Percentiles rank a stretch among this genome's conserved stretches.
phyloP scores from a whole-genome alignment of 1,140 invertebrate species.

The Papilio aristodemus region DNA sequence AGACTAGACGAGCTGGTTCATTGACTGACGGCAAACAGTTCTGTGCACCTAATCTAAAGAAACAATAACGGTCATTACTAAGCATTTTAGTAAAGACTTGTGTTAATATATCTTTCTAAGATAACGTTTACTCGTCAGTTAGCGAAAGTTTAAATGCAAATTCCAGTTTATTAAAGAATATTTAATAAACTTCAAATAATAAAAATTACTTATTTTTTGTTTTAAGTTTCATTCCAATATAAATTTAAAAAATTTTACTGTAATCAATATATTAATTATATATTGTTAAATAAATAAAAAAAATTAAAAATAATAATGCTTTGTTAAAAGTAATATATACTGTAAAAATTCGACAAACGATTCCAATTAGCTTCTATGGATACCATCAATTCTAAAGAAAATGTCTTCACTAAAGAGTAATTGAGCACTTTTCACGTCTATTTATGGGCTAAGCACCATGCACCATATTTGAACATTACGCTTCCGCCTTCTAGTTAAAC shows the following conservation, averaged over 20 bases:
- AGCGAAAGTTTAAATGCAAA: background rate
- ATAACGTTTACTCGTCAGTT: background rate
- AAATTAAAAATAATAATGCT: too few relatives aligned
- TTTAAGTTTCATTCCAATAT: too few relatives aligned
- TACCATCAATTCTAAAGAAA: slow-evolving; percentile 16
- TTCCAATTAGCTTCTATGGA: background rate
- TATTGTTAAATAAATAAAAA: too few relatives aligned
- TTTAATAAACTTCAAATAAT: too few relatives aligned
- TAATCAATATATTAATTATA: too few relatives aligned
- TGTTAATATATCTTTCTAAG: background rate
- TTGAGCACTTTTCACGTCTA: slow-evolving; percentile 4
- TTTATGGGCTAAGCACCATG: slow-evolving; percentile 17
- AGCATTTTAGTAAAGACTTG: slow-evolving; percentile 4
- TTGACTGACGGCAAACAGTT: slow-evolving; percentile 24
- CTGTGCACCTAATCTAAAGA: slow-evolving; percentile 20
- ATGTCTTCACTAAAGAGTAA: slow-evolving; percentile 8
- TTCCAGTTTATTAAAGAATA: too few relatives aligned
- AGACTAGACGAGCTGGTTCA: slow-evolving; percentile 24
- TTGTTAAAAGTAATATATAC: too few relatives aligned
- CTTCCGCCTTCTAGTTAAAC: background rate
- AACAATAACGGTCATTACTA: slow-evolving; percentile 16
- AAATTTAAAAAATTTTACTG: too few relatives aligned
- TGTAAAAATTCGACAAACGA: background rate
- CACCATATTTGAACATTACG: background rate
- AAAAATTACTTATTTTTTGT: too few relatives aligned